Base-by-base conservation (phyloP, 2,797 vertebrate genomes). In the Limnodromus scolopaceus region DNA sequence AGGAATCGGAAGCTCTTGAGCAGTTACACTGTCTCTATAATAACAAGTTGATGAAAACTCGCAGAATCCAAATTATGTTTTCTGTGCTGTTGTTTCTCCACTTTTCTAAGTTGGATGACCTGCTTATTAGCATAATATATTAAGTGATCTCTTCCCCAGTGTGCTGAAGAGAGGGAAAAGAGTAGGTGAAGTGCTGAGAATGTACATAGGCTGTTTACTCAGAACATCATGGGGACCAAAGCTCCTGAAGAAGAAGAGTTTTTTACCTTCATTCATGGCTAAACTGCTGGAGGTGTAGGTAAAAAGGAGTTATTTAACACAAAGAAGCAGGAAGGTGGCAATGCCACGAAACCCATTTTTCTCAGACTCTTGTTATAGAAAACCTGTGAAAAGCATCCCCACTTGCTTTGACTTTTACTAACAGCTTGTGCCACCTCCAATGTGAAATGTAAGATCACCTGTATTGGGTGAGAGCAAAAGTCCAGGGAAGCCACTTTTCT, bases 1-100 rank as follows among this genome's bases (percentile, higher is more conserved):
- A 2, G 13, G 11, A 25, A n/a, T 32, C 0, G 0, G 45, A n/a
- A 69, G 36, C 12, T 38, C 51, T 39, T 30, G 13, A 58, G 39
- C 49, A 64, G 27, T 19, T 60, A 16, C 25, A 7, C 36, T 51
- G 18, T 3, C 24, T 55, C 27, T 38, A 1, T 17, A 32, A 11
- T 17, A 27, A 39, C 30, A 64, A n/a, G 22, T 32, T 3, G 1
- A 10, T 46, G 34, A 84, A 34, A 84, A 64, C 43, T 57, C 30
- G n/a, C 27, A 60, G 55, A 27, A 30, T 30, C 7, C 18, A 34
- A 58, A 16, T 41, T 22, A 11, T 32, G n/a, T 12, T 80, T 63
- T 32, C 58, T 64, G n/a, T 91, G 49, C 54, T 58, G 28, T 14
- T 28, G 6, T 38, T 68, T 76, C 20, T 60, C n/a, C 30, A 6